Conservation (phyloP, 1,140 invertebrate genomes). For the Maniola jurtina region DNA sequence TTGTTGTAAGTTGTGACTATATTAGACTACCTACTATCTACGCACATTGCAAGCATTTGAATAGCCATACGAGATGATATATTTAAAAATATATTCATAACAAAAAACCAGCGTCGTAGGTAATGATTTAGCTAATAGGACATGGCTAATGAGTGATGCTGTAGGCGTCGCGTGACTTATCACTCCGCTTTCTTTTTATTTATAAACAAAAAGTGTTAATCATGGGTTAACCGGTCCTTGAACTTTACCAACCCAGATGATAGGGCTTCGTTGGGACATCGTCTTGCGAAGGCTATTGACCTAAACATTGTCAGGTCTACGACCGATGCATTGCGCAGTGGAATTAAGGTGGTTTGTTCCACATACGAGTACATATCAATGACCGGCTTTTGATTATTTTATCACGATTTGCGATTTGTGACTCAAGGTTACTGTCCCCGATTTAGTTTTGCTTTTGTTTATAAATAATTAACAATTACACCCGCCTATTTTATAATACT, state of each 20-base stretch:
- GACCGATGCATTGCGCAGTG: slow-evolving; percentile 18
- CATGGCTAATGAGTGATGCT: not conserved
- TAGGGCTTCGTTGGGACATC: slow-evolving; percentile 14
- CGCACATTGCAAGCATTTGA: too few species aligned
- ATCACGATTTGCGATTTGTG: slow-evolving; percentile 19
- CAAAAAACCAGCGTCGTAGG: too few species aligned
- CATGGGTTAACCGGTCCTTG: slow-evolving; percentile 12
- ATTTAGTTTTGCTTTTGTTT: slow-evolving; percentile 8
- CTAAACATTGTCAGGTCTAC: slow-evolving; percentile 18
- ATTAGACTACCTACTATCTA: too few species aligned
- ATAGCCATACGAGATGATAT: too few species aligned
- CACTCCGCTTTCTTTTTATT: slow-evolving; percentile 2
- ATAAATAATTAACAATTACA: too few species aligned
- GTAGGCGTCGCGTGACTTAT: slow-evolving; percentile 3
- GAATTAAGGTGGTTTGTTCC: slow-evolving; percentile 14
- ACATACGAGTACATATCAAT: slow-evolving; percentile 20
- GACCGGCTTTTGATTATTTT: slow-evolving; percentile 17
- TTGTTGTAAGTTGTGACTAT: too few species aligned
- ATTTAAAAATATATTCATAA: too few species aligned
- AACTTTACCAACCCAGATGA: slow-evolving; percentile 13
- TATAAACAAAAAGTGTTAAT: slow-evolving; percentile 15
- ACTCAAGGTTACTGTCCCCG: slow-evolving; percentile 30
- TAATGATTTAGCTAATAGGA: too few species aligned
- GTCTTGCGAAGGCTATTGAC: slow-evolving; percentile 14
- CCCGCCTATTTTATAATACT: too few species aligned